Evolutionary conservation across 2,113 vertebrate species (phyloP), one percentile per base, ranked within the genome.

Genomic region (Indicator maculatus): DNA sequence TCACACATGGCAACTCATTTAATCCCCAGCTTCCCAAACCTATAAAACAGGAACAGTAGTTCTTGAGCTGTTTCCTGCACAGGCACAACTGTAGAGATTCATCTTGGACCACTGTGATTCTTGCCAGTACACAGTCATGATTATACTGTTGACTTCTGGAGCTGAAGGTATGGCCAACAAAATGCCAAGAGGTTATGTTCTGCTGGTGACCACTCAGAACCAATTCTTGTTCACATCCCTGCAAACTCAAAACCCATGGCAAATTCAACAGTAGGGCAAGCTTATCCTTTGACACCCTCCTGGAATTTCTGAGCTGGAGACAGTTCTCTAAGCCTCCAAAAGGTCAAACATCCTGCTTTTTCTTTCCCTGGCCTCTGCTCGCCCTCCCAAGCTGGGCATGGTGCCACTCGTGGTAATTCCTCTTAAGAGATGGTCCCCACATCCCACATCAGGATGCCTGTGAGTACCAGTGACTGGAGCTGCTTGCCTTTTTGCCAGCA

Each of bases 391-490:
- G 52, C 31, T 1, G 3, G 79, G 27, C 67, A 76, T 4, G 8
- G n/a, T 63, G 55, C 44, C 59, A 50, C 0, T 28, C 1, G 0
- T 53, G 30, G 19, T 76, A 18, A 23, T 55, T 79, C n/a, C 12
- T 30, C 11, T 33, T 33, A 16, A 8, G 41, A 67, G 41, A 67
- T 2, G 30, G 31, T 52, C 38, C 17, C 38, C 53, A 16, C 17
- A 26, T 50, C 60, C 33, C 38, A 45, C 3, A 0, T 10, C 5
- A 1, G 17, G 33, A 17, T 19, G 31, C 31, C 66, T 33, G 19
- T 7, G 24, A 64, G 31, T 4, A 1, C 39, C 0, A 0, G 44
- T 0, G 3, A 21, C 45, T 12, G 0, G 67, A 59, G 50, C n/a
- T 2, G 4, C 23, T 70, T 50, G 17, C 53, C 64, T 31, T 28